Evolutionary conservation across 2,888 invertebrate species (phyloP).

Genomic region (Orthosia cruda): DNA sequence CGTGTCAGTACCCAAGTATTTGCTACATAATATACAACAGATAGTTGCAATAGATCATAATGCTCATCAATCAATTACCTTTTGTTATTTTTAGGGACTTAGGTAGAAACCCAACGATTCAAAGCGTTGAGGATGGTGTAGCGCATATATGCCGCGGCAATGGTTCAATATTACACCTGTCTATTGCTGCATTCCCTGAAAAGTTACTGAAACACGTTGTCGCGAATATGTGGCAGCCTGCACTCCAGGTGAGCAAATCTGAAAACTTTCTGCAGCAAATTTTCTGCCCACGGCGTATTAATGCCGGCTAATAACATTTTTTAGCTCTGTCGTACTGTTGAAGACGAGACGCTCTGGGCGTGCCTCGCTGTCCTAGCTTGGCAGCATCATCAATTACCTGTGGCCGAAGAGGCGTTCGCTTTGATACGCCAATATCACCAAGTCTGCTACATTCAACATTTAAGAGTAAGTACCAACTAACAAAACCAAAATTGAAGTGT

Average conservation of each 20-base stretch:
- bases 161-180: conserved; percentile 95
- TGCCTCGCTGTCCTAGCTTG: conserved; percentile 98
- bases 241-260: conserved; percentile 93
- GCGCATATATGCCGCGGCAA: conserved; percentile 97
- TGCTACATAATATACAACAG: neutral
- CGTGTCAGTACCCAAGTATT: conserved; percentile 74
- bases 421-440: conserved; percentile 92
- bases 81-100: conserved; percentile 93
- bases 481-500: neutral
- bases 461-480: conserved; percentile 92
- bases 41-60: neutral
- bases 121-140: conserved; percentile 96
- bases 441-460: conserved; percentile 96
- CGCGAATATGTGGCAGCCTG: conserved; percentile 96
- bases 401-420: conserved; percentile 99
- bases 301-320: conserved; percentile 13
- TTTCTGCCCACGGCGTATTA: neutral
- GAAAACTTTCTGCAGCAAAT: no score
- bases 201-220: conserved; percentile 92
- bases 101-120: conserved; percentile 96
- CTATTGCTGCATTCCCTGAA: conserved; percentile 94
- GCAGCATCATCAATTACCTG: conserved; percentile 96
- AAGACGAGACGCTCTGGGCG: conserved; percentile 96
- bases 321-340: conserved; percentile 89
- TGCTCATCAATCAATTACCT: neutral